Conservation (phyloP, 1,140 invertebrate species). For the Hylyphantes graminicola region DNA sequence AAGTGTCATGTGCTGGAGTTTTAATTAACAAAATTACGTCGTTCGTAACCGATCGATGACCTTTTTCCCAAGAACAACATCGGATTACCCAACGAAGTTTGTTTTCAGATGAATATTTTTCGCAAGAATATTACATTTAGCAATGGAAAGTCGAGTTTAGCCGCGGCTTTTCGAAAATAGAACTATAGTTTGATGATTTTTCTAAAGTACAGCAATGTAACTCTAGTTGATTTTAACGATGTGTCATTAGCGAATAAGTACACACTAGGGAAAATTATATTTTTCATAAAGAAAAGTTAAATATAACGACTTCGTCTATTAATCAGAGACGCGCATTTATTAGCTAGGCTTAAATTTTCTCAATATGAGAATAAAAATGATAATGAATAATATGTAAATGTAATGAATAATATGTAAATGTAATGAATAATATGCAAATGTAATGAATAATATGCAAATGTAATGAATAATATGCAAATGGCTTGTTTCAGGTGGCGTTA, state of each 20-base stretch:
- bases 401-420: too few species aligned
- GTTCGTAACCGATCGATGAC: slow-evolving; percentile 27
- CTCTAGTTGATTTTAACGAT: slow-evolving; percentile 19
- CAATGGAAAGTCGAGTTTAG: neutral
- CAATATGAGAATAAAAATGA: neutral
- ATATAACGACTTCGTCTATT: neutral
- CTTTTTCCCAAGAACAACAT: slow-evolving; percentile 12
- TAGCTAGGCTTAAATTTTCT: neutral
- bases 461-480: too few species aligned
- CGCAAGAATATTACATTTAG: neutral
- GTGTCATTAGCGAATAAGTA: slow-evolving; percentile 26
- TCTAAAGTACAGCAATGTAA: slow-evolving; percentile 1
- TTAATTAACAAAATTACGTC: slow-evolving; percentile 41
- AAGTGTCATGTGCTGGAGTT: slow-evolving; percentile 34
- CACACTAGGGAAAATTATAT: neutral
- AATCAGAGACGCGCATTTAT: neutral
- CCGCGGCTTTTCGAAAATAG: neutral
- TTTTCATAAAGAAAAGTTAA: slow-evolving; percentile 1
- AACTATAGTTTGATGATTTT: slow-evolving; percentile 29
- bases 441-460: too few species aligned
- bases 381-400: neutral
- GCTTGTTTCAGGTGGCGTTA: too few species aligned
- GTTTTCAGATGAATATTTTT: neutral
- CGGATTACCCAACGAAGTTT: neutral
- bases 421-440: too few species aligned